These are phyloP conservation scores for Myocastor coypus DNA, from an alignment of 2,113 vertebrate species.

Conservation along the genomic window DNA sequence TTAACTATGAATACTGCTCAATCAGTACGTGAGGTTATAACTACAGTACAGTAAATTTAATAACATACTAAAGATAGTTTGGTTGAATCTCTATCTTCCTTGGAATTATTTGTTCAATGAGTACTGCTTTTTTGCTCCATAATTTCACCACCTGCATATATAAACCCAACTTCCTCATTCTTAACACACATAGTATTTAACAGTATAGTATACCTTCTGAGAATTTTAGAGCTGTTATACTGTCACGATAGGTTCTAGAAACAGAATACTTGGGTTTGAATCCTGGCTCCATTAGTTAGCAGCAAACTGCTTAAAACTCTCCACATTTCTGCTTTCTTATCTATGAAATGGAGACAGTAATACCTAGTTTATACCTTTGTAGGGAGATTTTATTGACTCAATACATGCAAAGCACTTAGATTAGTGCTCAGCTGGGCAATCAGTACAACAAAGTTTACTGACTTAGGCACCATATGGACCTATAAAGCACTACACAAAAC, in stretches of 20 bases:
- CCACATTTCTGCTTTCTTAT: constrained; percentile 12
- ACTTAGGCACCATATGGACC: neutral
- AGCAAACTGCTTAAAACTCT: neutral
- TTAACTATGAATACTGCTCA: neutral
- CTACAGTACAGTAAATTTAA: neutral
- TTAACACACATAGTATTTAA: neutral
- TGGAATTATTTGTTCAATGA: constrained; percentile 8
- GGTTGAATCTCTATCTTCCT: neutral
- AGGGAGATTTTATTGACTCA: constrained; percentile 1
- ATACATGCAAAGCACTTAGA: neutral
- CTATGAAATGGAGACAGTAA: neutral
- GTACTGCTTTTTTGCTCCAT: neutral
- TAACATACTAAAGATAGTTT: neutral
- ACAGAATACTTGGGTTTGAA: neutral
- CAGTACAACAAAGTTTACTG: neutral
- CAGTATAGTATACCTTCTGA: neutral
- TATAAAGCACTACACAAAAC: neutral
- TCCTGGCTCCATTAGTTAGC: neutral
- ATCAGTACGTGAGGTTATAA: neutral
- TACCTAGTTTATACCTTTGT: neutral
- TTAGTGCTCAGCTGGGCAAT: neutral
- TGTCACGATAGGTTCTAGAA: neutral
- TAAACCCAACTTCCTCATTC: constrained; percentile 12
- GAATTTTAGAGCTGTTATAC: neutral
- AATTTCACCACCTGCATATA: neutral